phyloP scores from a whole-genome alignment of 2,113 vertebrate species.

The Cinclus cinclus region DNA sequence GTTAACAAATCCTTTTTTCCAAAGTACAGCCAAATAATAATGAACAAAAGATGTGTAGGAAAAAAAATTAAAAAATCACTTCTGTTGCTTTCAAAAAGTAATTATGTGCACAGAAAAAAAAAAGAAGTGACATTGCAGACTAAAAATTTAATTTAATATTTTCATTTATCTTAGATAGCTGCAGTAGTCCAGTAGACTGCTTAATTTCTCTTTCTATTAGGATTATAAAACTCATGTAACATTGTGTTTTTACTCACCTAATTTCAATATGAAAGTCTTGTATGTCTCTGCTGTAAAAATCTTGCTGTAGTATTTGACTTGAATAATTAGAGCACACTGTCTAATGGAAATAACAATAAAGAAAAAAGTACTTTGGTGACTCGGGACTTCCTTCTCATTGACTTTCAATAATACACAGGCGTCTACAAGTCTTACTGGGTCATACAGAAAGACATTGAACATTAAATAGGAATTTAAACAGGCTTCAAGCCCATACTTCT shows the following conservation, averaged over 20 bases:
- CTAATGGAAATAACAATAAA: neutral
- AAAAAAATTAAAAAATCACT: neutral
- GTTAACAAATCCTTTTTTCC: conserved; percentile 29
- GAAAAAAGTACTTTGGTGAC: neutral
- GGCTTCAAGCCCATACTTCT: neutral
- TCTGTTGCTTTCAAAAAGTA: conserved; percentile 25
- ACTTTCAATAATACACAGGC: neutral
- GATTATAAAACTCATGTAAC: neutral
- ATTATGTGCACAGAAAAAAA: conserved; percentile 16
- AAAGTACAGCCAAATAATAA: conserved; percentile 45
- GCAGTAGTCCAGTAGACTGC: neutral
- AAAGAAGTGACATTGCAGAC: neutral
- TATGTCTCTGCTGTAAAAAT: neutral
- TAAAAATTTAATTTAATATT: neutral
- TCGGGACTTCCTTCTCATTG: conserved; percentile 2
- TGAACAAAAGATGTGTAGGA: neutral
- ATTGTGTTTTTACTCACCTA: neutral
- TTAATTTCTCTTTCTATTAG: neutral
- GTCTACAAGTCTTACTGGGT: neutral
- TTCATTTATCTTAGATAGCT: neutral
- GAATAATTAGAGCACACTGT: neutral
- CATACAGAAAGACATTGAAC: neutral
- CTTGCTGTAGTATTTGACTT: neutral
- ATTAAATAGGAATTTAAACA: neutral
- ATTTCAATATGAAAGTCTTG: neutral